Evolutionary conservation across 2,797 vertebrate genomes (phyloP), one percentile per base, ranked within the genome.

Genomic region (Coluber constrictor): DNA sequence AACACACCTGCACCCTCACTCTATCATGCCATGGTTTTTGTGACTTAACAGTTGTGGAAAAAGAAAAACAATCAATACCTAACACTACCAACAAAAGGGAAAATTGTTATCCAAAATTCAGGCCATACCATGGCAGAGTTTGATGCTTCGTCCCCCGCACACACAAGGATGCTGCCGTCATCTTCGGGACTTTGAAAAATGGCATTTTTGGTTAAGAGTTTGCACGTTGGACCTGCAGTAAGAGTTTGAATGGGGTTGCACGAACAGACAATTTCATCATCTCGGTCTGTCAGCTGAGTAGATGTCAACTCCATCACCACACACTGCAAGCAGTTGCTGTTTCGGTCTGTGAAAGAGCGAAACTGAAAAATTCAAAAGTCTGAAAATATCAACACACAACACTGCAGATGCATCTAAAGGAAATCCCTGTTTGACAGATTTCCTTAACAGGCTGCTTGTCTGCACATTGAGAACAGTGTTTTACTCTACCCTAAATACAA

Each of bases 141-240:
- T 56, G 99, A 98, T 0, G 98, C 98, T 96, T 99, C 99, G 32
- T 99, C 98, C 0, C 99, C 99, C 1, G 98, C 98, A 60, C 99
- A 99, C 90, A 99, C 99, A n/a, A 99, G 97, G 27, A 98, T 93
- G 7, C 96, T 97, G 29, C 98, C 97, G 0, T 96, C 96, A 3
- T 98, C 98, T 1, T 97, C 98, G 0, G 99, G 99, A 87, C 98
- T 98, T 96, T 94, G 98, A 95, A 99, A 99, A 90, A 99, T 98
- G 11, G 99, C 98, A 90, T 98, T 99, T 97, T 99, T 99, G 95
- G 99, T 99, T 91, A 99, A 98, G 87, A 99, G 92, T 94, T 99
- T 99, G 96, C 98, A 99, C 90, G 98, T 98, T 0, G 98, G 97
- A 37, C 99, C 99, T 0, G 98, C 98, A 0, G 70, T 98, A 96